Base-by-base conservation (phyloP, 2,888 invertebrate species). In the Sesia apiformis region DNA sequence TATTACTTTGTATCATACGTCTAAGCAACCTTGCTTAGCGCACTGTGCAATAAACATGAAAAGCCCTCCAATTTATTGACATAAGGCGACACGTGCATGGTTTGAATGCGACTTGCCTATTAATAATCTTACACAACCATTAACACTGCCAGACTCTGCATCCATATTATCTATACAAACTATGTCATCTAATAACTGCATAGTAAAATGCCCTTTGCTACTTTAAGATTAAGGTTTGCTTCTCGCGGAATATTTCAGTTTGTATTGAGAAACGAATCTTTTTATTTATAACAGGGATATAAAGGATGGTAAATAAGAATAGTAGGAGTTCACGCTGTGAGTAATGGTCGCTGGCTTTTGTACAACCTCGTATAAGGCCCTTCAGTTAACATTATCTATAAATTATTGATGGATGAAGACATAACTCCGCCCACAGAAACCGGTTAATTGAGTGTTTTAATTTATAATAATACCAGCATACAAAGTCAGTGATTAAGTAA, bases 331-430 rank as follows among this genome's bases (percentile, higher is more conserved):
- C 88, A 78, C 62, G 86, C 87, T 86, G 87, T 84, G 87, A 85
- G 79, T 81, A 84, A 84, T 79, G 74, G 67, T 53, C 52, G 63
- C 64, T 72, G 70, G 70, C 75, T 74, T 72, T 75, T 70, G 70
- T 76, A 73, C 63, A 70, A 40, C 8, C 52, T 52, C 53, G 54
- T 54, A 41, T 53, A 69, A 63, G 71, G 69, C 73, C 72, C 73
- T 76, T 81, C 76, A 74, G 62, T 76, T 76, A 78, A 76, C 76
- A 77, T 84, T 83, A 82, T 64, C 67, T 78, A 70, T 73, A 80
- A 85, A 84, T 85, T 86, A 84, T 81, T 46, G 69, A 67, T 65
- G 66, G 76, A 85, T 86, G 76, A 83, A 86, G 84, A 83, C 81
- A 78, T 86, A 72, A 70, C 73, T 63, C 75, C 82, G 70, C 81